Conservation (phyloP, 2,113 vertebrate genomes). For the Aythya baeri region DNA sequence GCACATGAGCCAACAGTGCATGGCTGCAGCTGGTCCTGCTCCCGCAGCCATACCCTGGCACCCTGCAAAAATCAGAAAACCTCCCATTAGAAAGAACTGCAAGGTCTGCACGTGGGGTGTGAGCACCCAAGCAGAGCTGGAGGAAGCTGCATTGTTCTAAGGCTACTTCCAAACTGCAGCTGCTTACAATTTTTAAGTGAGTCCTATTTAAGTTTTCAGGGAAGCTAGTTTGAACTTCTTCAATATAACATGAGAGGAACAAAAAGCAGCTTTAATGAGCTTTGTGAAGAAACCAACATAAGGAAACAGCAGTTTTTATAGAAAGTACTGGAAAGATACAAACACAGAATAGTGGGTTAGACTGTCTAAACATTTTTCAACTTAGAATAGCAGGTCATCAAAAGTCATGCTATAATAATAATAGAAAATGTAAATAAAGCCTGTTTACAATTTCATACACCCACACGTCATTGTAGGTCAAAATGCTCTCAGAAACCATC, state of each 20-base stretch:
- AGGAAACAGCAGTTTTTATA: background rate
- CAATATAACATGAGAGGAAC: background rate
- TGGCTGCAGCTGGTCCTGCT: constrained; percentile 85
- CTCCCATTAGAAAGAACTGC: background rate
- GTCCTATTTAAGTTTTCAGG: background rate
- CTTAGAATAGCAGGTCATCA: background rate
- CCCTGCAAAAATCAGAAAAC: constrained; percentile 76
- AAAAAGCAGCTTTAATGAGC: background rate
- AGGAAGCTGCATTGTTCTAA: background rate
- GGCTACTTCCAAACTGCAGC: background rate
- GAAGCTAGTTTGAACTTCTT: background rate
- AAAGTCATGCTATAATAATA: constrained; percentile 20
- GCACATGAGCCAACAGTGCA: constrained; percentile 81
- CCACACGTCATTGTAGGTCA: constrained; percentile 9
- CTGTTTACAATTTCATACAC: constrained; percentile 14
- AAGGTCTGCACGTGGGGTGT: background rate
- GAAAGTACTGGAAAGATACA: background rate
- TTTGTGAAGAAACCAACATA: background rate
- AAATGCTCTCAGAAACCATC: constrained; percentile 2
- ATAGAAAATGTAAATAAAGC: constrained; percentile 45
- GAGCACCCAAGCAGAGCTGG: background rate
- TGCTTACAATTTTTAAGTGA: background rate
- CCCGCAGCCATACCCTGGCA: constrained; percentile 84
- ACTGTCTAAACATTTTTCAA: constrained; percentile 40
- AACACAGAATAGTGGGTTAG: background rate